A percentile compares a stretch with the other conserved stretches of the same genome.
These are phyloP conservation scores for Cyphomyrmex costatus DNA, from an alignment of 1,140 invertebrate genomes.

Conservation along the genomic window DNA sequence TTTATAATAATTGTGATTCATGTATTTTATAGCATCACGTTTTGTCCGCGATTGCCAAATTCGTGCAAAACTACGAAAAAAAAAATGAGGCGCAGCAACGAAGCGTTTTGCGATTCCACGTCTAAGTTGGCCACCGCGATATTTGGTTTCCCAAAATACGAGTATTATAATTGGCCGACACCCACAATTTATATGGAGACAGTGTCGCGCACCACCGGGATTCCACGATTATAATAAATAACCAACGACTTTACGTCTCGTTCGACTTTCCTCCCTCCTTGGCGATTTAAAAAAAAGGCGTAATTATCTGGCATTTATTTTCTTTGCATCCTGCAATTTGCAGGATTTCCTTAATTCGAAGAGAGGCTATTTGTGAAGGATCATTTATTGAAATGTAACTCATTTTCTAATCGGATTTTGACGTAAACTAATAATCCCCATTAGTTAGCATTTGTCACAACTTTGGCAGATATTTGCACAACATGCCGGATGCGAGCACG, in stretches of 20 bases:
- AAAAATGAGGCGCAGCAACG: slow-evolving; percentile 58
- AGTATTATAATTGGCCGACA: slow-evolving; percentile 71
- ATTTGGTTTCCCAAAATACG: slow-evolving; percentile 67
- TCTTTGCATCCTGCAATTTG: background rate
- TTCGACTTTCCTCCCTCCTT: slow-evolving; percentile 19
- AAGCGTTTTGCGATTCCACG: background rate
- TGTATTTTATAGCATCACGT: slow-evolving; percentile 49
- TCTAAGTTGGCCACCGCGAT: slow-evolving; percentile 51
- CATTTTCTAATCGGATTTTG: slow-evolving; percentile 11
- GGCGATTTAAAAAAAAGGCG: slow-evolving; percentile 20
- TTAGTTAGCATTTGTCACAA: slow-evolving; percentile 38
- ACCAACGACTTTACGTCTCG: slow-evolving; percentile 48
- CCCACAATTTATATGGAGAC: slow-evolving; percentile 63
- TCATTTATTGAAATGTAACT: background rate
- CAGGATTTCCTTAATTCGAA: background rate
- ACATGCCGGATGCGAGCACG: slow-evolving; percentile 18
- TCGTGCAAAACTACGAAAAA: slow-evolving; percentile 52
- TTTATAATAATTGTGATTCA: slow-evolving; percentile 53
- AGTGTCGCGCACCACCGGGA: slow-evolving; percentile 27
- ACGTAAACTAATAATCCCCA: slow-evolving; percentile 11
- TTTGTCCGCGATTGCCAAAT: slow-evolving; percentile 66
- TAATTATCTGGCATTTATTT: background rate
- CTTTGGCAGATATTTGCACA: slow-evolving; percentile 43
- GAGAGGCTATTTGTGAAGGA: background rate
- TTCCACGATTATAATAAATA: slow-evolving; percentile 67